These are phyloP conservation scores for Sylvietta virens DNA, from an alignment of 2,113 vertebrate species.

Conservation along the genomic window DNA sequence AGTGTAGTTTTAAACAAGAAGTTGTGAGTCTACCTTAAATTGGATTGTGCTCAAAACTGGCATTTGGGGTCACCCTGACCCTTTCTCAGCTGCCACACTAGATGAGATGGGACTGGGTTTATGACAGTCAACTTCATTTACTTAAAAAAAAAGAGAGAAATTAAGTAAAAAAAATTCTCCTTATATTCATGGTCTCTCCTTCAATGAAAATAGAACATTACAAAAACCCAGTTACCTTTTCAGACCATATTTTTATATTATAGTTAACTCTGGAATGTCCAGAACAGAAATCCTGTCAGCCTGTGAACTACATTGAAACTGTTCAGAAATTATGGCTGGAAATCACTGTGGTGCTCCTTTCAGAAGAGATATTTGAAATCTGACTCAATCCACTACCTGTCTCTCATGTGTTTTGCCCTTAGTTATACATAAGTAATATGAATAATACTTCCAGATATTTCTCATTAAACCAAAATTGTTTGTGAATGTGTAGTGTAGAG, in stretches of 20 bases:
- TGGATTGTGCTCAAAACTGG: neutral
- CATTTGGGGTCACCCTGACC: neutral
- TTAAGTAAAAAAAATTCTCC: neutral
- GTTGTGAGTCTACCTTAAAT: conserved; percentile 11
- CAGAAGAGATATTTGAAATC: neutral
- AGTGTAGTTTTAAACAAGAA: conserved; percentile 11
- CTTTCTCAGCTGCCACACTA: neutral
- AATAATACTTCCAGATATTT: neutral
- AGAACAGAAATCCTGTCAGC: neutral
- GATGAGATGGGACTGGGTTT: neutral
- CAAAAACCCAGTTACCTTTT: neutral
- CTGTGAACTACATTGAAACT: neutral
- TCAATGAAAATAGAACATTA: neutral
- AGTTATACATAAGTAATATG: neutral
- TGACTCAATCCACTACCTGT: neutral
- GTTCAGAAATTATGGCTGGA: neutral
- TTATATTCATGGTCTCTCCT: neutral
- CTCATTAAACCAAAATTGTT: neutral
- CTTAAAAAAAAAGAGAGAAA: neutral
- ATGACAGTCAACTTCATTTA: neutral
- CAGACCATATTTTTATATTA: neutral
- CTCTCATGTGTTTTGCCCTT: neutral
- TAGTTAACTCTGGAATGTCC: neutral
- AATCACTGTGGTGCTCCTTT: neutral
- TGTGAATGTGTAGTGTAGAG: neutral